Evolutionary conservation across 1,140 invertebrate genomes (phyloP).

Genomic region (Penaeus vannamei): DNA sequence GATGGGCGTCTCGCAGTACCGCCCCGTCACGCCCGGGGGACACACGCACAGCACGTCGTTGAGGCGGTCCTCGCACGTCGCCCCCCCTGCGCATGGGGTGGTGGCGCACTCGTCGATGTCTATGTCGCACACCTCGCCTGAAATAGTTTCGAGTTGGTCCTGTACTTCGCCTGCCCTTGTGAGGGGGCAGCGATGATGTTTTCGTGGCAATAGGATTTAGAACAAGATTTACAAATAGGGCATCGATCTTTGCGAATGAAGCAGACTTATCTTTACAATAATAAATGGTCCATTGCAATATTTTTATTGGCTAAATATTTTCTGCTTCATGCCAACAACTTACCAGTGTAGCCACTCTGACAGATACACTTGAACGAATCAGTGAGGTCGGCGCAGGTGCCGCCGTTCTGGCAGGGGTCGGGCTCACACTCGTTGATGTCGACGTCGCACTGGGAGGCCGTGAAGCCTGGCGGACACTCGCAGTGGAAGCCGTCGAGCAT

Average conservation of each 20-base stretch:
- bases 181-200: not conserved
- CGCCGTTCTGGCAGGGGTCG: conserved; percentile 72
- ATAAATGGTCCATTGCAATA: too few relatives aligned
- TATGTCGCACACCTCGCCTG: conserved; percentile 78
- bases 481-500: conserved; percentile 72
- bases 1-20: conserved; percentile 69
- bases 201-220: not conserved
- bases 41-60: conserved; percentile 74
- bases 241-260: not conserved
- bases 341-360: conserved; percentile 85
- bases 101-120: conserved; percentile 87
- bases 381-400: conserved; percentile 79
- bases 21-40: conserved; percentile 74
- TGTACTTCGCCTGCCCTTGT: not conserved
- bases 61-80: conserved; percentile 75
- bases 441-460: conserved; percentile 74
- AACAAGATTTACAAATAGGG: not conserved
- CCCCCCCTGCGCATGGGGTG: conserved; percentile 73
- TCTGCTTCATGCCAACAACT: conserved; percentile 74
- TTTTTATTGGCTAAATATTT: conserved; percentile 84
- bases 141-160: not conserved
- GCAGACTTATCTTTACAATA: not conserved
- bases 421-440: conserved; percentile 73
- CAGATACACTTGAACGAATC: conserved; percentile 93
- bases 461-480: conserved; percentile 71